phyloP scores from a whole-genome alignment of 2,797 vertebrate genomes.

The Mus spretus region DNA sequence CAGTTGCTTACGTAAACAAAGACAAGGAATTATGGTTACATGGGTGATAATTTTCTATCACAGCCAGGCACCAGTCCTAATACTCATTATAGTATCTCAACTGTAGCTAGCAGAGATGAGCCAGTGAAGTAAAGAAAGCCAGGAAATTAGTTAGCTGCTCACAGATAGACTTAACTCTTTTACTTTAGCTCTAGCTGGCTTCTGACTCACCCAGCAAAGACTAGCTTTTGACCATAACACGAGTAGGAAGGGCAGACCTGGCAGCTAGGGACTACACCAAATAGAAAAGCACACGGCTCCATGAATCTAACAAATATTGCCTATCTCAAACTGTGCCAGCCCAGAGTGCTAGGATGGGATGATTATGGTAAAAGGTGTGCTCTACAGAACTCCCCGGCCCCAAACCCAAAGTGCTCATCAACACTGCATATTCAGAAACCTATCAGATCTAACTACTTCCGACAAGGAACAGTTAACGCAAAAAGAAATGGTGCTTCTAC shows the following conservation, averaged over 20 bases:
- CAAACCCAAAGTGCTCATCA: neutral
- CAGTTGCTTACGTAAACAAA: neutral
- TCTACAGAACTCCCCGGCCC: rapidly evolving
- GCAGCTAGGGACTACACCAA: neutral
- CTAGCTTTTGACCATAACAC: neutral
- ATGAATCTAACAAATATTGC: neutral
- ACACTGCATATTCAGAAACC: neutral
- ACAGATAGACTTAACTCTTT: neutral
- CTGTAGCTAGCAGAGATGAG: neutral
- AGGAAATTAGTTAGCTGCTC: neutral
- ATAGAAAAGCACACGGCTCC: neutral
- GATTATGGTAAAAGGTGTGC: rapidly evolving
- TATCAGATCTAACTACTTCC: neutral
- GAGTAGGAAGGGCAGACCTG: neutral
- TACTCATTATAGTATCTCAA: neutral
- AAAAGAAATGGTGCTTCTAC: slow-evolving; percentile 78
- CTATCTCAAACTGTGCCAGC: no score
- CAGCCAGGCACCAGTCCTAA: neutral
- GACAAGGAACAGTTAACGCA: neutral
- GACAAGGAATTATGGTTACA: neutral
- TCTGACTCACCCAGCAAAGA: neutral
- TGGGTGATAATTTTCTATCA: rapidly evolving
- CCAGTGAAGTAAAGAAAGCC: neutral
- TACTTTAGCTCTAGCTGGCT: neutral
- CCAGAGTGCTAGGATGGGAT: rapidly evolving